A percentile compares a stretch with the other conserved stretches of the same genome.
Evolutionary conservation across 2,797 vertebrate genomes (phyloP).

Genomic region (Acrossocheilus fasciatus): DNA sequence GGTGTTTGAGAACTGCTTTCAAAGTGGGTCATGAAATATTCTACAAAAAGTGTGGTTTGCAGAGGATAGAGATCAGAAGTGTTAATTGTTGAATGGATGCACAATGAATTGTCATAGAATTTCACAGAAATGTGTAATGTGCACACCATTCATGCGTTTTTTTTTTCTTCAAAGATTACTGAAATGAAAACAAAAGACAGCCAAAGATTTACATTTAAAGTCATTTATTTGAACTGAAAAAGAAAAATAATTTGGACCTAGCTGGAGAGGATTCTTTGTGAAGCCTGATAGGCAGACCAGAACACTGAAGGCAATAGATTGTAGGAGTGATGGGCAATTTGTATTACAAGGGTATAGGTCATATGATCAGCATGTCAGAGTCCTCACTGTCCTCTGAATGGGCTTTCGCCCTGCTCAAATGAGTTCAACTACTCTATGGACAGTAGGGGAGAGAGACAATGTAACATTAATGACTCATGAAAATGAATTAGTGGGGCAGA

Average conservation of each 20-base stretch:
- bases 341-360: constrained; percentile 50
- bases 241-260: constrained; percentile 22
- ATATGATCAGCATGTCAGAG: constrained; percentile 39
- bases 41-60: neutral
- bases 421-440: constrained; percentile 43
- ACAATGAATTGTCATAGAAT: neutral
- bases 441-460: constrained; percentile 45
- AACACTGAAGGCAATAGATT: constrained; percentile 43
- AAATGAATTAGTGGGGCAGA: constrained; percentile 45
- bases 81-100: neutral
- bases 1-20: constrained; percentile 18
- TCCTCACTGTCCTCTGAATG: constrained; percentile 22
- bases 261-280: constrained; percentile 47
- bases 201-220: constrained; percentile 20
- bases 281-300: constrained; percentile 33
- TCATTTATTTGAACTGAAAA: constrained; percentile 38
- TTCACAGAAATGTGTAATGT: neutral
- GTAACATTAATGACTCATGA: constrained; percentile 37
- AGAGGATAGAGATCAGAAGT: neutral
- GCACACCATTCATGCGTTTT: neutral
- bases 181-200: constrained; percentile 41
- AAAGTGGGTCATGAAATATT: constrained; percentile 24
- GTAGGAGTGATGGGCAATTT: constrained; percentile 50
- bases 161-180: neutral
- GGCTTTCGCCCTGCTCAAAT: constrained; percentile 43